A percentile compares a stretch with the other conserved stretches of the same genome.
Evolutionary conservation across 2,797 vertebrate species (phyloP).

Genomic region (Falco naumanni): DNA sequence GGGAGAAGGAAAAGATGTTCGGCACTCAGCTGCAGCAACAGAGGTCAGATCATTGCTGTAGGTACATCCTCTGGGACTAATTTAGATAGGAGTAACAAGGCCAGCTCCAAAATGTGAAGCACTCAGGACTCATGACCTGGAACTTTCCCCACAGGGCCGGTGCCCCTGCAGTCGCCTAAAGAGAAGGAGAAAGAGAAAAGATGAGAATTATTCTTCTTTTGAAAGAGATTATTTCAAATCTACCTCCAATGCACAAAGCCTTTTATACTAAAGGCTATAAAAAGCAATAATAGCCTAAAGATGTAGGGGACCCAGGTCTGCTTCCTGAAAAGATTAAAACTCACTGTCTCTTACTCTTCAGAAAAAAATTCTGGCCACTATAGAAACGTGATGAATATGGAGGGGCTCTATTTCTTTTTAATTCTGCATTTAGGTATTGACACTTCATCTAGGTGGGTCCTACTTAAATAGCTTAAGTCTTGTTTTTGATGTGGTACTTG

Average conservation of each 20-base stretch:
- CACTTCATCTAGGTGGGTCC: background rate
- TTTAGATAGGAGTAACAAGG: background rate
- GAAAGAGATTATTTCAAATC: background rate
- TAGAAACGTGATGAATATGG: background rate
- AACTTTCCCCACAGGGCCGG: background rate
- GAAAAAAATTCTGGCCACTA: background rate
- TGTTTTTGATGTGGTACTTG: rapidly evolving
- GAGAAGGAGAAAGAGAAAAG: background rate
- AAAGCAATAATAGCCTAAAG: background rate
- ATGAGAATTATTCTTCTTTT: background rate
- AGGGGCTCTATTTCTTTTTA: background rate
- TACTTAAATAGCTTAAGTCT: background rate
- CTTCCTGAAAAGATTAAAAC: background rate
- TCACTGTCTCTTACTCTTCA: background rate
- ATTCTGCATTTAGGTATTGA: background rate
- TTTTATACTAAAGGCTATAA: background rate
- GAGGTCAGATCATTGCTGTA: background rate
- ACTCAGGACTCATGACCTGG: background rate
- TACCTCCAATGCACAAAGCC: background rate
- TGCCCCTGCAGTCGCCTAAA: background rate
- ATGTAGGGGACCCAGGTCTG: background rate
- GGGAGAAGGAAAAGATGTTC: background rate
- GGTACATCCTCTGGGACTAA: background rate
- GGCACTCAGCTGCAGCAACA: background rate
- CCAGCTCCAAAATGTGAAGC: background rate